Conservation (phyloP, 1,140 invertebrate species). For the Colletes latitarsis region DNA sequence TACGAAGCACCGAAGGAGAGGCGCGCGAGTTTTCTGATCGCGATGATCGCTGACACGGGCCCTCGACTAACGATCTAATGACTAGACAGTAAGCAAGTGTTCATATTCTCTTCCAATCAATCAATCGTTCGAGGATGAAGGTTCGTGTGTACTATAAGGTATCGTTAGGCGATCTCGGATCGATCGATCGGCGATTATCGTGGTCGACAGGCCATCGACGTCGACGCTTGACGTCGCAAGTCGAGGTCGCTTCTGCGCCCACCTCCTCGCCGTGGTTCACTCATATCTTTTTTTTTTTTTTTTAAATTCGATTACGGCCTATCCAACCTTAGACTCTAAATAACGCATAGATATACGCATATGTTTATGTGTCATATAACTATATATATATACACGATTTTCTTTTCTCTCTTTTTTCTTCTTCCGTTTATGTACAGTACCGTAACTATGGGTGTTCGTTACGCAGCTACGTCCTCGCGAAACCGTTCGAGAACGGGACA, state of each 20-base stretch:
- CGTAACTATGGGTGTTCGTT: conserved; percentile 28
- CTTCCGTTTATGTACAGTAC: conserved; percentile 62
- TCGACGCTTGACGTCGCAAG: neutral
- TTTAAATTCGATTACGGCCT: conserved; percentile 62
- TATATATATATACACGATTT: conserved; percentile 69
- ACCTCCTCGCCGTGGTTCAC: conserved; percentile 6
- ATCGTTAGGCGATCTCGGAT: conserved; percentile 63
- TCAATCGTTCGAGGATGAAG: conserved; percentile 60
- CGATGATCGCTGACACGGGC: conserved; percentile 51
- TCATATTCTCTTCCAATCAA: conserved; percentile 48
- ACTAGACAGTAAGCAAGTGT: conserved; percentile 77
- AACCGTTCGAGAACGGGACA: neutral
- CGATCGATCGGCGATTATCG: conserved; percentile 55
- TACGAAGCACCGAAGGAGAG: neutral
- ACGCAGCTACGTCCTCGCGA: neutral
- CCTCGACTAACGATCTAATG: conserved; percentile 74
- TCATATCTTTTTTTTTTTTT: too few relatives aligned
- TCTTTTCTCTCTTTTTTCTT: neutral
- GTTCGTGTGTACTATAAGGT: conserved; percentile 64
- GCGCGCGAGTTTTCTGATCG: neutral
- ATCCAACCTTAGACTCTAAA: conserved; percentile 58
- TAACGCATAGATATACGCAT: conserved; percentile 65
- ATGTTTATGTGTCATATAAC: conserved; percentile 55
- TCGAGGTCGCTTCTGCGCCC: neutral
- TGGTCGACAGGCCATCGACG: conserved; percentile 17